phyloP scores from a whole-genome alignment of 2,797 vertebrate species.

The Falco biarmicus region DNA sequence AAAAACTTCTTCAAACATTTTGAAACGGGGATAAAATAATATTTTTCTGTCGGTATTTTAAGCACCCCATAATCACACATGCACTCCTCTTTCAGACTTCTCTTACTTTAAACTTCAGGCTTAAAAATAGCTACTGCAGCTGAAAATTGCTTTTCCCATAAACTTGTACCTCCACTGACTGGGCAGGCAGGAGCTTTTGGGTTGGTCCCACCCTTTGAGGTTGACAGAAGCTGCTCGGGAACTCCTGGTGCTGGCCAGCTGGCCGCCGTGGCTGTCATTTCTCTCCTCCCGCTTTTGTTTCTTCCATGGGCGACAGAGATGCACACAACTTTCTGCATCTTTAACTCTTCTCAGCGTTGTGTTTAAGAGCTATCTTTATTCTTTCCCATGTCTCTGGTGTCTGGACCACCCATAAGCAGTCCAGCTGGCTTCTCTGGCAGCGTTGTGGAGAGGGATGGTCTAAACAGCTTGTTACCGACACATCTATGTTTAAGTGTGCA shows the following conservation, averaged over 20 bases:
- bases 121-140: slow-evolving; percentile 44
- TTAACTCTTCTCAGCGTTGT: not conserved
- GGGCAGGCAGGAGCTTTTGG: not conserved
- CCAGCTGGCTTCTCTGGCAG: slow-evolving; percentile 60
- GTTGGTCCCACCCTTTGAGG: slow-evolving; percentile 22
- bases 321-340: not conserved
- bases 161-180: not conserved
- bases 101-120: not conserved
- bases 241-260: not conserved
- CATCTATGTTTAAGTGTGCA: not conserved
- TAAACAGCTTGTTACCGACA: slow-evolving; percentile 5
- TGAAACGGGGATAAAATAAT: slow-evolving; percentile 28
- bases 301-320: not conserved
- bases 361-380: not conserved
- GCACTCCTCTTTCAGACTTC: not conserved
- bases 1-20: not conserved
- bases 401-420: slow-evolving; percentile 50
- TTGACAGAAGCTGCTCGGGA: not conserved
- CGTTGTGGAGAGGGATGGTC: not conserved
- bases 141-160: slow-evolving; percentile 30
- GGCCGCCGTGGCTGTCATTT: rapidly evolving
- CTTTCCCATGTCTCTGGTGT: not conserved
- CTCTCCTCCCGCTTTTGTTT: not conserved
- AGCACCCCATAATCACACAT: not conserved
- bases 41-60: slow-evolving; percentile 29